Percentiles rank a stretch among this genome's conserved stretches.
phyloP scores from a whole-genome alignment of 2,113 vertebrate species.

The Chunga burmeisteri region DNA sequence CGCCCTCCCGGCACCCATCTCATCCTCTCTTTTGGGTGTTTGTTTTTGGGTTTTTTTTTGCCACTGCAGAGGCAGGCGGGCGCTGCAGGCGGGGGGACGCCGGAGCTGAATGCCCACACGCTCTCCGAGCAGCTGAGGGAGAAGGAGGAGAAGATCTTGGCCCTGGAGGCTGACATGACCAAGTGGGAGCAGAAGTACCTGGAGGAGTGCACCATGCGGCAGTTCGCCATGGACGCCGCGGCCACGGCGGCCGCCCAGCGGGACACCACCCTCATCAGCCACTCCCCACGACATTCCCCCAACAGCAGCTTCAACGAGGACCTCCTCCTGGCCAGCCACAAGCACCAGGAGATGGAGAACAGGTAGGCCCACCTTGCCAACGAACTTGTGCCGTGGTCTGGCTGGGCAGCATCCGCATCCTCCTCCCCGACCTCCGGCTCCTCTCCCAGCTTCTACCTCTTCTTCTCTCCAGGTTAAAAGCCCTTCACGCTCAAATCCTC shows the following conservation, averaged over 20 bases:
- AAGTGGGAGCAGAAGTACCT: slow-evolving; percentile 99
- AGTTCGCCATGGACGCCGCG: slow-evolving; percentile 96
- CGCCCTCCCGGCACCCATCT: not conserved
- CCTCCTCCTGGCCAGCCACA: slow-evolving; percentile 82
- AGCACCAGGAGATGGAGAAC: slow-evolving; percentile 96
- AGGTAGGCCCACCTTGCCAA: slow-evolving; percentile 70
- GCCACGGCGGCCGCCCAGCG: slow-evolving; percentile 93
- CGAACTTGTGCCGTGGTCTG: not conserved
- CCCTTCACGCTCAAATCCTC: slow-evolving; percentile 90
- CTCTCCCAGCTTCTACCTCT: not conserved
- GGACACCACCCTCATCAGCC: slow-evolving; percentile 97
- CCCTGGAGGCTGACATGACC: slow-evolving; percentile 96
- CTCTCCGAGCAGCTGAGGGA: slow-evolving; percentile 89
- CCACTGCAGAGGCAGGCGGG: slow-evolving; percentile 79
- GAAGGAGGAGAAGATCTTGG: slow-evolving; percentile 91
- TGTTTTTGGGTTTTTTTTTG: not conserved
- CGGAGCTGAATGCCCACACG: slow-evolving; percentile 70
- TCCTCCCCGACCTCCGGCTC: not conserved
- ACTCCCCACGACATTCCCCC: slow-evolving; percentile 90
- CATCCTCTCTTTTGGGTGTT: not conserved
- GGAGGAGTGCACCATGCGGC: slow-evolving; percentile 96
- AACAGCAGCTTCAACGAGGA: slow-evolving; percentile 93
- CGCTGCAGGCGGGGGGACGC: slow-evolving; percentile 5
- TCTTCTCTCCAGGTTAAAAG: slow-evolving; percentile 81
- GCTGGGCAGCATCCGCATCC: accelerated